These are phyloP conservation scores for Kuschelorhynchus macadamiae DNA, from an alignment of 2,888 invertebrate species.

Conservation along the genomic window DNA sequence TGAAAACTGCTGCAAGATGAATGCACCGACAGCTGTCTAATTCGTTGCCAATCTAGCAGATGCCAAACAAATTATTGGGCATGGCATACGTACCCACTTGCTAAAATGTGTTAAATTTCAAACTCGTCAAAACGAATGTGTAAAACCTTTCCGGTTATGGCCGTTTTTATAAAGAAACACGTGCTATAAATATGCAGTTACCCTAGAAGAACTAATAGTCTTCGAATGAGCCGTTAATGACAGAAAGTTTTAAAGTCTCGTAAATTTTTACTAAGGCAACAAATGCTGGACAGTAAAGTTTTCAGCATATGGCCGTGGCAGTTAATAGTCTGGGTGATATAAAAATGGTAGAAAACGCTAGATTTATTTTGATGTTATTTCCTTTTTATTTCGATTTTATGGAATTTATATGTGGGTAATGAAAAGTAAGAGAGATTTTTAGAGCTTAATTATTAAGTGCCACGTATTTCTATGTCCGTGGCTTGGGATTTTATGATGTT, in stretches of 20 bases:
- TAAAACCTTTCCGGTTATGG: slow-evolving; percentile 8
- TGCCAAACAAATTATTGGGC: too few species aligned
- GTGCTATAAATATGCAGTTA: slow-evolving; percentile 3
- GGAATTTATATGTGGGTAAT: slow-evolving; percentile 29
- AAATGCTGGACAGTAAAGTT: slow-evolving; percentile 5
- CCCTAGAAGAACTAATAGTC: slow-evolving; percentile 11
- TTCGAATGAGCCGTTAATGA: slow-evolving; percentile 9
- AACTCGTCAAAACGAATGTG: not conserved
- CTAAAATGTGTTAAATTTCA: not conserved
- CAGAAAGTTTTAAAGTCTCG: slow-evolving; percentile 10
- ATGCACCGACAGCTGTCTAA: too few species aligned
- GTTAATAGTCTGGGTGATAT: not conserved
- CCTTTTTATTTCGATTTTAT: slow-evolving; percentile 33
- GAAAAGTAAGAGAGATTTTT: slow-evolving; percentile 19
- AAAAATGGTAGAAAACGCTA: slow-evolving; percentile 15
- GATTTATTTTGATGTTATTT: slow-evolving; percentile 30
- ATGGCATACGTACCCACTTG: too few species aligned
- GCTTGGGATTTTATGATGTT: not conserved
- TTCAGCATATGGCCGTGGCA: slow-evolving; percentile 6
- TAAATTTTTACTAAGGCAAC: slow-evolving; percentile 1
- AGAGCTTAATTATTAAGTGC: slow-evolving; percentile 22
- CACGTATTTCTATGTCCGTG: not conserved
- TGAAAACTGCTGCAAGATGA: too few species aligned
- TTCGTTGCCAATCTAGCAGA: too few species aligned
- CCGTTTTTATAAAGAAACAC: not conserved